Evolutionary conservation across 2,797 vertebrate genomes (phyloP), one percentile per base, ranked within the genome.

Genomic region (Odontamblyopus rebecca): DNA sequence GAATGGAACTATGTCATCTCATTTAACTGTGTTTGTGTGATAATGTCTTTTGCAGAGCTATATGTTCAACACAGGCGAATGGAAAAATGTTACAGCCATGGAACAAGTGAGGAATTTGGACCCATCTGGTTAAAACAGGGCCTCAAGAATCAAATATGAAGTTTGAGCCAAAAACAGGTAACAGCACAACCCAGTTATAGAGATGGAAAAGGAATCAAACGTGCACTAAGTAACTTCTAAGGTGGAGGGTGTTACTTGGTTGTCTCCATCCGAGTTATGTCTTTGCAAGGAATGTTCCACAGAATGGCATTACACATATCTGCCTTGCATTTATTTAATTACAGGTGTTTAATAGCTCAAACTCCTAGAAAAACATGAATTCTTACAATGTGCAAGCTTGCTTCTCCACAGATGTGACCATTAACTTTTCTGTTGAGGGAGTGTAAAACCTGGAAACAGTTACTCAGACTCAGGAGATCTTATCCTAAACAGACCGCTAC

Each of bases 361-460:
- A 38, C 35, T 35, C 32, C 32, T 1, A 6, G 32, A 35, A 35
- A 35, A 6, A 6, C 0, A 35, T 35, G 32, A 35, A 35, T 35
- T 35, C 32, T 38, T 38, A 38, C 8, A 38, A 9, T 9, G 35
- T 38, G 35, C 7, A 38, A 8, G 35, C 35, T 38, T 38, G 35
- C 35, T 38, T 38, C 35, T 38, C 8, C 35, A 38, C 8, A 38
- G 35, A 38, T 38, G 7, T 38, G 35, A 8, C 35, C 35, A 9
- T 38, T 9, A 9, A 38, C 8, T 8, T n/a, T 44, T 69, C 65
- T 61, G 50, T 30, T 74, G 75, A 70, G 73, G 64, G 38, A 68
- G 68, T 76, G 70, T 67, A 50, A 26, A 69, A 30, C 68, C 71
- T 81, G 74, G 71, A 74, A 57, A 29, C 19, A 30, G 61, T 71